phyloP scores from a whole-genome alignment of 2,797 vertebrate genomes.

The Knipowitschia caucasica region DNA sequence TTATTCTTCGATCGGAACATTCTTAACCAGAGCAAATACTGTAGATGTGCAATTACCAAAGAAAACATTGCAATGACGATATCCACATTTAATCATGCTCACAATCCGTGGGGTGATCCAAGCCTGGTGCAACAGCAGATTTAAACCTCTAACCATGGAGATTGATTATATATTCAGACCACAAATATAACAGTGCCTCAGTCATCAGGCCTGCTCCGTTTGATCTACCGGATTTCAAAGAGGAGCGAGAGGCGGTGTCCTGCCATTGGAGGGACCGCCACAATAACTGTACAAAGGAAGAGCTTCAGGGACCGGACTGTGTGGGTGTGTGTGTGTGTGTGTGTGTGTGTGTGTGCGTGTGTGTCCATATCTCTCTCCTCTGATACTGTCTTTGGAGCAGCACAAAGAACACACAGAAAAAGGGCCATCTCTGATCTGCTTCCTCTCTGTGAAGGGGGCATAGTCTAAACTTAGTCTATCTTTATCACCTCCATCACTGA shows the following conservation, averaged over 20 bases:
- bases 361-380: conserved; percentile 48
- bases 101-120: conserved; percentile 48
- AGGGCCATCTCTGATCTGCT: conserved; percentile 59
- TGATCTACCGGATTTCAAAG: conserved; percentile 71
- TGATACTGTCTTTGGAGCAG: conserved; percentile 56
- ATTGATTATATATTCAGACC: conserved; percentile 64
- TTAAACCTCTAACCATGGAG: conserved; percentile 55
- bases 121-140: conserved; percentile 46
- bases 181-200: conserved; percentile 58
- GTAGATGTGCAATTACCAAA: not conserved
- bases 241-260: conserved; percentile 53
- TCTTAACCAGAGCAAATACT: not conserved
- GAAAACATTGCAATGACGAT: not conserved
- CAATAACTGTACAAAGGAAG: conserved; percentile 69
- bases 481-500: conserved; percentile 49
- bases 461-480: conserved; percentile 40
- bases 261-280: conserved; percentile 60
- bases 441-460: conserved; percentile 51
- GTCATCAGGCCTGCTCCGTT: conserved; percentile 62
- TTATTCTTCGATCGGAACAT: no score
- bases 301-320: conserved; percentile 61
- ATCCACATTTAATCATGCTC: conserved; percentile 25
- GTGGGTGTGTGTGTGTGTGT: conserved; percentile 46
- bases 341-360: conserved; percentile 37
- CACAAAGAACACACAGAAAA: conserved; percentile 58